These are phyloP conservation scores for Etheostoma perlongum DNA, from an alignment of 2,797 vertebrate species.

Conservation along the genomic window DNA sequence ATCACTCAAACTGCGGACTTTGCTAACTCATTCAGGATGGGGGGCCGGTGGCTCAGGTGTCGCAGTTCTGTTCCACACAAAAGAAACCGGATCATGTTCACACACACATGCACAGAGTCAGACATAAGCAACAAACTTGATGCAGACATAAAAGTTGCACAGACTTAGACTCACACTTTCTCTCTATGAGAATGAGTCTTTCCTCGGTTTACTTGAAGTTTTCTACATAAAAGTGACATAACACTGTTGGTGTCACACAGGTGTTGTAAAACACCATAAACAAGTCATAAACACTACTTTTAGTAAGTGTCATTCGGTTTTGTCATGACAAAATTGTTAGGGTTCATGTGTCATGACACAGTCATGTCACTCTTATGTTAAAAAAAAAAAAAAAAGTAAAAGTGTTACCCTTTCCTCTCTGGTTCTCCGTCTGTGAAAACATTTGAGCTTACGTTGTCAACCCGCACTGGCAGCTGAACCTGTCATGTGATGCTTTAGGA, in stretches of 20 bases:
- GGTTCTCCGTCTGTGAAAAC: constrained; percentile 16
- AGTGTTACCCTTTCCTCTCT: neutral
- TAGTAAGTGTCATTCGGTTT: no score
- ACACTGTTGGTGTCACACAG: no score
- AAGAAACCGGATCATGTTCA: constrained; percentile 68
- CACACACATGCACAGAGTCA: constrained; percentile 19
- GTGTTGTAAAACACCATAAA: no score
- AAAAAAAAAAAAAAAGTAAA: no score
- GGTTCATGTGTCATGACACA: no score
- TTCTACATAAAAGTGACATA: no score
- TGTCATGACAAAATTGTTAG: no score
- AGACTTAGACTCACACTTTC: neutral
- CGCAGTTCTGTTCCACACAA: constrained; percentile 47
- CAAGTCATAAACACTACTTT: no score
- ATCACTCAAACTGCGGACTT: constrained; percentile 45
- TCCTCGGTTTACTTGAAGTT: no score
- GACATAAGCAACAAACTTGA: constrained; percentile 10
- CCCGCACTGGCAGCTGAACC: neutral
- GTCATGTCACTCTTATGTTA: no score
- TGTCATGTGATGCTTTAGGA: no score
- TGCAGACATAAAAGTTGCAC: constrained; percentile 6
- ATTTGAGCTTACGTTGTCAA: neutral
- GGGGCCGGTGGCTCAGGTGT: constrained; percentile 66
- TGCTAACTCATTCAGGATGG: constrained; percentile 29
- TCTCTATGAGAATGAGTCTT: no score